phyloP scores from a whole-genome alignment of 2,113 vertebrate species.

The Eretmochelys imbricata region DNA sequence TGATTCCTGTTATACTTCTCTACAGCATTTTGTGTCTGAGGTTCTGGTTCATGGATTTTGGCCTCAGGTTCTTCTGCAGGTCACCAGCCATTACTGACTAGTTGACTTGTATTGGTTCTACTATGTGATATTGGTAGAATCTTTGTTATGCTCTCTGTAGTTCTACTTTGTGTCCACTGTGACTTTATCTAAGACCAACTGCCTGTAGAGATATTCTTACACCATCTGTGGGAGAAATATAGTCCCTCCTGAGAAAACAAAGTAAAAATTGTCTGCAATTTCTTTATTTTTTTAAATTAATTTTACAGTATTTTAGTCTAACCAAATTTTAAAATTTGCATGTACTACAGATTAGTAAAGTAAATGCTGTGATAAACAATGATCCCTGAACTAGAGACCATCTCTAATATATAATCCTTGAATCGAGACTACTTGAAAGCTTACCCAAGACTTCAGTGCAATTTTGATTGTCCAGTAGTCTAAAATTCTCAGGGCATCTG shows the following conservation, averaged over 20 bases:
- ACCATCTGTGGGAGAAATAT: not conserved
- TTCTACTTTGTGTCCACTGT: not conserved
- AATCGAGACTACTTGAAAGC: not conserved
- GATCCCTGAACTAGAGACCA: not conserved
- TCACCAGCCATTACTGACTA: not conserved
- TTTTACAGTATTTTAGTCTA: not conserved
- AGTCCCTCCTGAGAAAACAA: not conserved
- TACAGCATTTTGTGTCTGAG: not conserved
- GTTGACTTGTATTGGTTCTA: not conserved
- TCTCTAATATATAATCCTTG: not conserved
- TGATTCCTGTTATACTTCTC: not conserved
- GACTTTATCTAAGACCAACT: not conserved
- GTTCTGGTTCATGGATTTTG: not conserved
- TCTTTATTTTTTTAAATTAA: not conserved
- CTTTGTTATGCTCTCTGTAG: not conserved
- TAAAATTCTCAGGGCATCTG: not conserved
- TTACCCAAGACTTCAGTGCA: not conserved
- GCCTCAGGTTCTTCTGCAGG: not conserved
- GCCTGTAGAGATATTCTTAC: not conserved
- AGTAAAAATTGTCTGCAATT: not conserved
- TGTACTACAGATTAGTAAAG: fast-evolving
- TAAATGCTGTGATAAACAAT: not conserved
- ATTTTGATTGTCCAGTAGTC: not conserved
- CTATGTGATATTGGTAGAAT: not conserved
- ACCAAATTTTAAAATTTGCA: not conserved